Percentiles rank a stretch among this genome's conserved stretches.
These are phyloP conservation scores for Botia almorhae DNA, from an alignment of 2,797 vertebrate genomes.

Conservation along the genomic window DNA sequence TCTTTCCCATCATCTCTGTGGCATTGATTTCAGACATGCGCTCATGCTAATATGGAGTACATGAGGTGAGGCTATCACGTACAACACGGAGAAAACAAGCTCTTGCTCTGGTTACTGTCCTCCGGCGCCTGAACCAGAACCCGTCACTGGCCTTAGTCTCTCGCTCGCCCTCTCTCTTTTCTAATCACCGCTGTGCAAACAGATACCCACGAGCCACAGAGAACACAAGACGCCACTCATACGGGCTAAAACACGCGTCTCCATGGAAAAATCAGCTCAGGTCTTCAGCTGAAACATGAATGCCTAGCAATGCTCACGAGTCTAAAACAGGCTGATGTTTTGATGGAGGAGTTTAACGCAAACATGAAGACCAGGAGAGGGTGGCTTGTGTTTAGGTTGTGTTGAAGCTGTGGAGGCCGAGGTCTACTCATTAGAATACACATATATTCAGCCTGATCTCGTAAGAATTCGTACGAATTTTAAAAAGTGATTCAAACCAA, in stretches of 20 bases:
- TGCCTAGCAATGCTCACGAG: background rate
- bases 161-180: slow-evolving; percentile 28
- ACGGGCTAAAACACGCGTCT: background rate
- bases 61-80: slow-evolving; percentile 1
- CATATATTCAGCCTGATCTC: no score
- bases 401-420: background rate
- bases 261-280: slow-evolving; percentile 13
- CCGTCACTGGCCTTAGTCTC: slow-evolving; percentile 20
- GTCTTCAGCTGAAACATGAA: background rate
- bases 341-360: background rate
- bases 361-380: background rate
- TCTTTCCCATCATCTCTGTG: background rate
- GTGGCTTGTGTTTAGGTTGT: background rate
- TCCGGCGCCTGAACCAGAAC: slow-evolving; percentile 22
- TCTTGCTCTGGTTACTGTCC: slow-evolving; percentile 39
- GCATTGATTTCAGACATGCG: background rate
- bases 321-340: slow-evolving; percentile 11
- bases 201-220: slow-evolving; percentile 35
- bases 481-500: no score
- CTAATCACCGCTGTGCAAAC: slow-evolving; percentile 48
- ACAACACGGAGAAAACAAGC: slow-evolving; percentile 35
- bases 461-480: no score
- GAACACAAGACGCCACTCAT: slow-evolving; percentile 20
- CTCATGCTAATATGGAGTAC: background rate
- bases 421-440: background rate